These are phyloP conservation scores for Pardosa pseudoannulata DNA, from an alignment of 2,888 invertebrate species.

Conservation along the genomic window DNA sequence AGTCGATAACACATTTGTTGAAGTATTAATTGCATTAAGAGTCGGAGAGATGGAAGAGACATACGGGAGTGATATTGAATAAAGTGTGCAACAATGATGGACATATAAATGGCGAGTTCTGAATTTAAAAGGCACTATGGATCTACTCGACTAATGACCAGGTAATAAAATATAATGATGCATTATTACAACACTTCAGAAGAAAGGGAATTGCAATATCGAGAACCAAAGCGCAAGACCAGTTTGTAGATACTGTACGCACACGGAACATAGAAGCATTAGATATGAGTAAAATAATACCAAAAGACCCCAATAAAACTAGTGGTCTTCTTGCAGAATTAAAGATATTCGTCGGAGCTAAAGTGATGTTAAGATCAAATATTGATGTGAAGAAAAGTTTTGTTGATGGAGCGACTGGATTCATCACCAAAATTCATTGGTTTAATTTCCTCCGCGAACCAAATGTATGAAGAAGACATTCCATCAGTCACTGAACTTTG, in stretches of 20 bases:
- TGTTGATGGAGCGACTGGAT: background rate
- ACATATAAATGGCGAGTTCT: slow-evolving; percentile 28
- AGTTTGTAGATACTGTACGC: background rate
- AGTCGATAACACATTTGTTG: slow-evolving; percentile 34
- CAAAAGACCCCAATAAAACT: slow-evolving; percentile 31
- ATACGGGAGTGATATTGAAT: slow-evolving; percentile 27
- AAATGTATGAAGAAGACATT: slow-evolving; percentile 15
- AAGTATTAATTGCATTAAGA: slow-evolving; percentile 20
- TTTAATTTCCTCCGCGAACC: background rate
- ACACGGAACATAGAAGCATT: background rate
- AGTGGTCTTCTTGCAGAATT: slow-evolving; percentile 32
- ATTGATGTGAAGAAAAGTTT: background rate
- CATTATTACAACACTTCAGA: slow-evolving; percentile 28
- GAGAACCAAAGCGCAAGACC: slow-evolving; percentile 29
- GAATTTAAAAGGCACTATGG: slow-evolving; percentile 31
- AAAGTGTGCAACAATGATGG: slow-evolving; percentile 25
- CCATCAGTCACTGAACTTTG: background rate
- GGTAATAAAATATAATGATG: slow-evolving; percentile 25
- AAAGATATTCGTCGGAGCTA: slow-evolving; percentile 29
- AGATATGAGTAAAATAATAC: slow-evolving; percentile 15
- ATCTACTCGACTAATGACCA: slow-evolving; percentile 31
- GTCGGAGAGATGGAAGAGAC: no score
- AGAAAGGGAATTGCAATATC: slow-evolving; percentile 23
- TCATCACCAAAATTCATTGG: slow-evolving; percentile 7
- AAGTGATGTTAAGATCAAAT: slow-evolving; percentile 9